These are phyloP conservation scores for Nesogale talazaci DNA, from an alignment of 2,113 vertebrate species.

Conservation along the genomic window DNA sequence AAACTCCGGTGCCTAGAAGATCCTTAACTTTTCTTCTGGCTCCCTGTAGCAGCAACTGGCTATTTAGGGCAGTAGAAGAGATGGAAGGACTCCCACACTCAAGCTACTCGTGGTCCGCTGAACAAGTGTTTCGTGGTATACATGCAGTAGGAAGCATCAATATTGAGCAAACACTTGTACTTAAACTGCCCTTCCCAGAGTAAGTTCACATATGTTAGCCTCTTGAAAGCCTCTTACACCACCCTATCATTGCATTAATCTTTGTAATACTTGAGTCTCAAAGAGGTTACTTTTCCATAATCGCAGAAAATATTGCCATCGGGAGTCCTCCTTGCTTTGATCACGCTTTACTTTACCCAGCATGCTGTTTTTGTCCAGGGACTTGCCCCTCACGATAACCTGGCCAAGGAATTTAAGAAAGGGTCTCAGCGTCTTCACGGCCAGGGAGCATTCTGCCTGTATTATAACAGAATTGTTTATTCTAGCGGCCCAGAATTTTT, in stretches of 20 bases:
- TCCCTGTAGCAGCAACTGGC: background rate
- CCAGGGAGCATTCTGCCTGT: no score
- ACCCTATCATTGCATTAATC: constrained; percentile 1
- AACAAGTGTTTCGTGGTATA: constrained; percentile 54
- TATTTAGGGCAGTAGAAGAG: background rate
- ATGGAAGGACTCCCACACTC: background rate
- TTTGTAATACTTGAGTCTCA: background rate
- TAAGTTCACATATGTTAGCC: constrained; percentile 16
- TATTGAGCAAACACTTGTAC: constrained; percentile 53
- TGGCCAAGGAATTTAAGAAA: no score
- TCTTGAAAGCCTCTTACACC: constrained; percentile 13
- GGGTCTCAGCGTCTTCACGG: no score
- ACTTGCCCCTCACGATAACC: no score
- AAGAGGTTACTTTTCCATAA: background rate
- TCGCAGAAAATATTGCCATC: background rate
- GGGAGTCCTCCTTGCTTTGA: no score
- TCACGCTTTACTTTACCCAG: no score
- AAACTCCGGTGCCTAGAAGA: background rate
- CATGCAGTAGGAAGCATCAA: constrained; percentile 52
- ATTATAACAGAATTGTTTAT: no score
- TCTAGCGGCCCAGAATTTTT: no score
- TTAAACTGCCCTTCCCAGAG: constrained; percentile 22
- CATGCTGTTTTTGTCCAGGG: no score
- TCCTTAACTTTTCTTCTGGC: background rate
- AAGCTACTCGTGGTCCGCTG: background rate